Base-by-base conservation (phyloP, 2,113 vertebrate species). In the Hiodon tergisus region DNA sequence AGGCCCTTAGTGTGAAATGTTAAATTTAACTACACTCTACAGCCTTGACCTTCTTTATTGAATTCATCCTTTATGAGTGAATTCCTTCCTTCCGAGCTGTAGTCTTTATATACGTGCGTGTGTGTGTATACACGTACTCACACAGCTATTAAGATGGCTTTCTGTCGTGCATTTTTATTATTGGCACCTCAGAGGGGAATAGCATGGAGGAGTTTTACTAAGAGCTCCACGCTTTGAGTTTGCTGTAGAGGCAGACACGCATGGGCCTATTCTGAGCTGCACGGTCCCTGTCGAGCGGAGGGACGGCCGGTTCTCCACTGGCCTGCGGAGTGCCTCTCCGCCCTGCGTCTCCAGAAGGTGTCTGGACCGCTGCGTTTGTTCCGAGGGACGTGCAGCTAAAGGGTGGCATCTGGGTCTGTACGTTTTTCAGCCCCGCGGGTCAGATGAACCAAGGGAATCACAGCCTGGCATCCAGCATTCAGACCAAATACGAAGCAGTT, bases 51-150 rank as follows among this genome's bases (percentile, higher is more conserved):
- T 77, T 78, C 72, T 61, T 80, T 76, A 65, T 78, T 86, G 72
- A 83, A 87, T 87, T 80, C 85, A 83, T 88, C 81, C 83, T 80
- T 50, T 11, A 31, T 70, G 77, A 78, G 77, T 75, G 58, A 75
- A 73, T 78, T 79, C 81, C 55, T 72, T 76, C 51, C 50, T 71
- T 55, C 59, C 67, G 31, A 55, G 79, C 69, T 72, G 76, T 73
- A 66, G 62, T 77, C 58, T 53, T 3, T 67, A 4, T 10, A 4
- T 76, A 17, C 13, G 53, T 75, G 79, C 82, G 61, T 52, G 67
- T 67, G 63, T 48, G 58, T 59, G 55, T 57, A 11, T 57, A 11
- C 6, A 11, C 31, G 2, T 2, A 31, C 31, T 31, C 31, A 31
- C 31, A 31, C 31, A 31, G 31, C 31, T 31, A 31, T 31, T 0